phyloP scores from a whole-genome alignment of 2,888 invertebrate species.

The Tolmerus cingulatus region DNA sequence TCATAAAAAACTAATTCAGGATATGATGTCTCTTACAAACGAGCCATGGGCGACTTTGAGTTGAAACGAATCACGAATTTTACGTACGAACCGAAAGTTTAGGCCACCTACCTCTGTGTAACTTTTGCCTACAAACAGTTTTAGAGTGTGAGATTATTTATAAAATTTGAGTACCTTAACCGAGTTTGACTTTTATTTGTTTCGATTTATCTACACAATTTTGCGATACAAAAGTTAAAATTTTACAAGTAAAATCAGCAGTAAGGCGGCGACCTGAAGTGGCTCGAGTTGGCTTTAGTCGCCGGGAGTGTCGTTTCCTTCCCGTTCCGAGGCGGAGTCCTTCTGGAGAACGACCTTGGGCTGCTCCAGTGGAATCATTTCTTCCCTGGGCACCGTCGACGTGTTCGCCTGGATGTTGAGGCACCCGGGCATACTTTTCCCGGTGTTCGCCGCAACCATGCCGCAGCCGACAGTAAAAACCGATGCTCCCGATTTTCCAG shows the following conservation, averaged over 20 bases:
- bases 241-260: background rate
- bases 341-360: conserved; percentile 50
- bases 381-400: conserved; percentile 43
- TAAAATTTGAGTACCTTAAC: background rate
- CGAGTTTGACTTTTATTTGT: background rate
- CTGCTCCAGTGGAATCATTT: conserved; percentile 47
- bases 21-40: background rate
- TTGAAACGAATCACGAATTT: background rate
- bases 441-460: background rate
- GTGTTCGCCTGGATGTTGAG: conserved; percentile 43
- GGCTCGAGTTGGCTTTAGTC: conserved; percentile 37
- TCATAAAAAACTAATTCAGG: background rate
- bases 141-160: background rate
- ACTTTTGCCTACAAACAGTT: background rate
- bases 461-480: background rate
- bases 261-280: background rate
- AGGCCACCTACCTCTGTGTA: background rate
- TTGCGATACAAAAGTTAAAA: conserved; percentile 18
- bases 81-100: background rate
- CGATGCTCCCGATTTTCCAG: conserved; percentile 8
- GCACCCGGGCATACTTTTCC: background rate
- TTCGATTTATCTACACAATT: conserved; percentile 18
- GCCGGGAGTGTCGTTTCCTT: conserved; percentile 44
- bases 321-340: conserved; percentile 43
- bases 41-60: background rate